Evolutionary conservation across 2,888 invertebrate species (phyloP), one percentile per base, ranked within the genome.

Genomic region (Ophraella communa): DNA sequence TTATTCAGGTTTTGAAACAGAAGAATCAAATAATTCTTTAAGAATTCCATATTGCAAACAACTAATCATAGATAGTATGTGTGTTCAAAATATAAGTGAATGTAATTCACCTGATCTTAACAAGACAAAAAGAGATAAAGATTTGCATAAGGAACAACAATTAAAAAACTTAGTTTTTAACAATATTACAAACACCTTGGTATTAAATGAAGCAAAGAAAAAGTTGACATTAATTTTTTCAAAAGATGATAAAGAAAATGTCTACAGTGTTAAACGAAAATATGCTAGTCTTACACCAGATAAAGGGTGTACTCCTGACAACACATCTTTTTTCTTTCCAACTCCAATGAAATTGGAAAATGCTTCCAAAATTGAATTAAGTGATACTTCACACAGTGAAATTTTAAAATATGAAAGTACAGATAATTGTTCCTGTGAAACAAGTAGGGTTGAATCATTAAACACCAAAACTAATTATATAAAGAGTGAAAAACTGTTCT

Each of bases 191-290:
- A 70, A 68, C 24, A 66, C 64, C 24, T 27, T 58, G 18, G 51
- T 59, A 27, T 18, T 64, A 39, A 56, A 63, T 61, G 64, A 71
- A 60, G 39, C 65, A 47, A 60, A 57, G 24, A 64, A 66, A 58
- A 67, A 62, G 39, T 62, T 74, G 10, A 73, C 73, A 10, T 66
- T 74, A 33, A 62, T 74, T 18, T 71, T 74, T 56, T 73, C 72
- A 7, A 74, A 74, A 63, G 20, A 57, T 45, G 65, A 73, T 21
- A 74, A 74, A 45, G 73, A 74, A 56, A 76, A 75, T 63, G 30
- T 65, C 3, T 71, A 71, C 35, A 70, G 66, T 49, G 69, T 71
- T 47, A 69, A 69, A 62, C 56, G 74, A n/a, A 74, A 74, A 45
- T 72, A 67, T 58, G 65, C 62, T 3, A 73, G 74, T 51, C 45